A percentile compares a stretch with the other conserved stretches of the same genome.
Evolutionary conservation across 2,888 invertebrate genomes (phyloP).

Genomic region (Harpalus rubripes): DNA sequence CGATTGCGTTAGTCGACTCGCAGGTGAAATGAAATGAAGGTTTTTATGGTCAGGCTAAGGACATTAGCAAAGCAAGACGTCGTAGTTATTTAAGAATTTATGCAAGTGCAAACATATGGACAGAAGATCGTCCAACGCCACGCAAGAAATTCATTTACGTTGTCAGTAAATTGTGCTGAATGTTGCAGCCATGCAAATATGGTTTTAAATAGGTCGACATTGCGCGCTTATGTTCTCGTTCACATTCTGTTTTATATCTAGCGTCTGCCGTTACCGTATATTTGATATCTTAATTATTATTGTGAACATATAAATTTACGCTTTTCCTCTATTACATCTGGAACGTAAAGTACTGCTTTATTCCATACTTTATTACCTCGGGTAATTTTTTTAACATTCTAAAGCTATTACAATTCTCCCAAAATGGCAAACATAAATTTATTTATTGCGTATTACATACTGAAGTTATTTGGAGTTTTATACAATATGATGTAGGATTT

Average conservation of each 20-base stretch:
- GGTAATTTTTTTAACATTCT: constrained; percentile 28
- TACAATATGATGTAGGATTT: neutral
- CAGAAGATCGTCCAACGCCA: constrained; percentile 41
- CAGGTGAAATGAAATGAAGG: constrained; percentile 38
- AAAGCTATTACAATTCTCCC: constrained; percentile 18
- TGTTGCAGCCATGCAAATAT: constrained; percentile 61
- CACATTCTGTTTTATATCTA: constrained; percentile 59
- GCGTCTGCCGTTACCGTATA: constrained; percentile 55
- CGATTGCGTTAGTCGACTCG: constrained; percentile 24
- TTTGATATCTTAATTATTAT: constrained; percentile 64
- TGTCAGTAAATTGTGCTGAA: constrained; percentile 47
- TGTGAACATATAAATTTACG: constrained; percentile 60
- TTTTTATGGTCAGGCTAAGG: constrained; percentile 46
- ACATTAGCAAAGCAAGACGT: constrained; percentile 36
- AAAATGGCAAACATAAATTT: constrained; percentile 39
- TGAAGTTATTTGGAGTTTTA: neutral
- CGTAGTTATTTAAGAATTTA: constrained; percentile 54
- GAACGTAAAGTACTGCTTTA: constrained; percentile 44
- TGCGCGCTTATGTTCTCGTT: constrained; percentile 55
- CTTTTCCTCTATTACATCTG: constrained; percentile 46
- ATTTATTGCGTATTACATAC: constrained; percentile 35
- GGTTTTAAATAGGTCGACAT: constrained; percentile 61
- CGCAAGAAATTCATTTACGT: constrained; percentile 58
- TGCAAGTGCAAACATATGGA: constrained; percentile 54
- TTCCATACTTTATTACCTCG: constrained; percentile 24